Base-by-base conservation (phyloP, 2,797 vertebrate species). In the Ctenopoma kingsleyae region DNA sequence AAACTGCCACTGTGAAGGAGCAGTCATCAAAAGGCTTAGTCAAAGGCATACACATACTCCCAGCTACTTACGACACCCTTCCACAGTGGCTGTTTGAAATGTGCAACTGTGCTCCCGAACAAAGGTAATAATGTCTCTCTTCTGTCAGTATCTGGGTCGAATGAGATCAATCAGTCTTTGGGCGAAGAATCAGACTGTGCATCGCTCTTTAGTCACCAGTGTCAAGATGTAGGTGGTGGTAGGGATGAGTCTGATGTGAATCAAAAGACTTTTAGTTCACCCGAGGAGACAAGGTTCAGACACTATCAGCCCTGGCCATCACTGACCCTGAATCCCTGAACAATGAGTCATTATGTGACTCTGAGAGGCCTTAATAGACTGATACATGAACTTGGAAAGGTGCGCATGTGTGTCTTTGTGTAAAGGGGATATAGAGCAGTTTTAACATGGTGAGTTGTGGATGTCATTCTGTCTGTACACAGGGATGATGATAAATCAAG, bases 331-430 rank as follows among this genome's bases (percentile, higher is more conserved):
- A 73, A 27, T 92, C 86, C 74, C 85, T 54, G 89, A 92, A 93
- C 91, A 94, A 90, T 87, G 79, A 90, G 88, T 92, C 87, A 92
- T 92, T 93, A 93, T 61, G 84, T 79, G 75, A 82, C 84, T 75
- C 72, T 46, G 83, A 83, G 87, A 84, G 76, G 78, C 84, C 74
- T 89, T 94, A 93, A 94, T 90, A 88, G 91, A 91, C 89, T 83
- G 88, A 93, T 88, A 73, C 88, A 88, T 87, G 81, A 88, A 92
- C 87, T 87, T 75, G 68, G 67, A 82, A 76, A 86, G 66, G 82
- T 81, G 82, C 59, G 48, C n/a, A 15, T 49, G 27, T 43, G 53
- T 47, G 53, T 65, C 51, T 80, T 32, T 78, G 64, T 67, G 27
- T 46, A 54, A 70, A 30, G 65, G 79, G 10, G 4, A 83, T 80